A percentile compares a stretch with the other conserved stretches of the same genome.
phyloP scores from a whole-genome alignment of 1,140 invertebrate genomes.

The Arctopsyche grandis region DNA sequence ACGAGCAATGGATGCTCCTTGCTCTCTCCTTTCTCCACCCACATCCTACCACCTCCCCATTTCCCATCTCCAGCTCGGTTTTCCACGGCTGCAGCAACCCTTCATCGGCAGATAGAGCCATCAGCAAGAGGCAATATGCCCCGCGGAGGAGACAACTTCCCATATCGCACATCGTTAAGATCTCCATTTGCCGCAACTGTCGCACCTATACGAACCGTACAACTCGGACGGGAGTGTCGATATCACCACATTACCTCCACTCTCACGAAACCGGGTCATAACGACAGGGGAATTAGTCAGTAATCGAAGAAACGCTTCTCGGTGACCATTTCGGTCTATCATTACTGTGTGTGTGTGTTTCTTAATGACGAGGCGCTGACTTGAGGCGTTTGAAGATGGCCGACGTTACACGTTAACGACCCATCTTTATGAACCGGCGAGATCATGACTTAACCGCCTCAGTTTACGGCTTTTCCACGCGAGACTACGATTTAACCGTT shows the following conservation, averaged over 20 bases:
- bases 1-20: conserved; percentile 46
- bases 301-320: not conserved
- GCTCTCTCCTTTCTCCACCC: conserved; percentile 10
- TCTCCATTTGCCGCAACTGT: conserved; percentile 30
- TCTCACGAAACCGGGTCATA: not conserved
- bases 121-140: conserved; percentile 6
- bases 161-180: conserved; percentile 18
- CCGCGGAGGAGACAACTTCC: not conserved
- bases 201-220: not conserved
- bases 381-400: not conserved
- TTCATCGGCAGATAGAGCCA: conserved; percentile 25
- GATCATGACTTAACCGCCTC: not conserved
- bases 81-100: not conserved
- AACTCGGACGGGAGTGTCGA: not conserved
- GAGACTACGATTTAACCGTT: too few species aligned
- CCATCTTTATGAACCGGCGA: not conserved
- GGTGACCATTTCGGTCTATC: not conserved
- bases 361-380: not conserved
- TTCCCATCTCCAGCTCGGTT: not conserved
- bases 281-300: not conserved
- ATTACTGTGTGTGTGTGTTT: not conserved
- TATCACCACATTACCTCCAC: not conserved
- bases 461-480: not conserved
- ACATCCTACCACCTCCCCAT: conserved; percentile 14
- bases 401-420: conserved; percentile 4